phyloP scores from a whole-genome alignment of 2,888 invertebrate species.

The Mylabris sibirica region DNA sequence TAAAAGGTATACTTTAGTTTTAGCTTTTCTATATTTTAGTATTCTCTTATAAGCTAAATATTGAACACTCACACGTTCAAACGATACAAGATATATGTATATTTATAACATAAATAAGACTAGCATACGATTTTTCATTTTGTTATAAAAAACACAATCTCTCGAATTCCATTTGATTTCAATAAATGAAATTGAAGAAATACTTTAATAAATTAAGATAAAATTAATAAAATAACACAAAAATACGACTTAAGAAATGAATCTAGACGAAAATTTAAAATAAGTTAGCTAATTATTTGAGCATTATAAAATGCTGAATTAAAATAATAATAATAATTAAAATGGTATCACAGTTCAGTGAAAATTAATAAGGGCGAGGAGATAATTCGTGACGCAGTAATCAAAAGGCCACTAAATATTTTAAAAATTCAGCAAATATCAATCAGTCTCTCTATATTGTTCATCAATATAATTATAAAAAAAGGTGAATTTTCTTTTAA shows the following conservation, averaged over 20 bases:
- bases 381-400: conserved; percentile 13
- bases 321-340: conserved; percentile 38
- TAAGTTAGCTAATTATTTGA: conserved; percentile 57
- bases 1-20: conserved; percentile 56
- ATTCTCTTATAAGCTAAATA: conserved; percentile 43
- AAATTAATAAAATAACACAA: conserved; percentile 26
- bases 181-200: conserved; percentile 13
- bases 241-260: conserved; percentile 1
- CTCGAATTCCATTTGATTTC: conserved; percentile 16
- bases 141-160: conserved; percentile 14
- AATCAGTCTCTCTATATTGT: conserved; percentile 2
- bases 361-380: conserved; percentile 47
- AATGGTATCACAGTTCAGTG: conserved; percentile 62
- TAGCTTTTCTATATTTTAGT: conserved; percentile 45
- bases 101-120: conserved; percentile 52
- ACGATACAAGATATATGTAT: conserved; percentile 40
- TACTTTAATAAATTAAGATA: conserved; percentile 30
- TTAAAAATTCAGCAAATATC: conserved; percentile 15
- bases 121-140: conserved; percentile 46
- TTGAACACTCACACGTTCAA: conserved; percentile 50
- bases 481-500: conserved; percentile 14
- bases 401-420: conserved; percentile 16
- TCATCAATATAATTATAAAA: neutral
- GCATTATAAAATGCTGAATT: conserved; percentile 48
- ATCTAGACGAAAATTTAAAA: conserved; percentile 22